A percentile compares a stretch with the other conserved stretches of the same genome.
Evolutionary conservation across 35 echinoderm and acorn worm genomes (phyloP).

Genomic region (Ophiothrix spiculata): DNA sequence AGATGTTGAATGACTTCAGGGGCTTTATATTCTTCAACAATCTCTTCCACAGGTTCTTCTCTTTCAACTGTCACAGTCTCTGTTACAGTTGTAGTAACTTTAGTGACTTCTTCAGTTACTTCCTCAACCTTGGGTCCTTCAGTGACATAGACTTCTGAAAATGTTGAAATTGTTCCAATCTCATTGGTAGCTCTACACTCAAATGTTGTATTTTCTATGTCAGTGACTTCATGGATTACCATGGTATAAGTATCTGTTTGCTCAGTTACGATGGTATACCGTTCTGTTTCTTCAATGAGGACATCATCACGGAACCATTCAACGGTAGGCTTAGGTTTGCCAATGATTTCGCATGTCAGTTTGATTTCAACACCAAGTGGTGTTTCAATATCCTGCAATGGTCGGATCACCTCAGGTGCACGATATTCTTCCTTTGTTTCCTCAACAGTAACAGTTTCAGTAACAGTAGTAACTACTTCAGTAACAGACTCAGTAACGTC

Average conservation of each 20-base stretch:
- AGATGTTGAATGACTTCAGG: conserved; percentile 44
- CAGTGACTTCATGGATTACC: conserved; percentile 56
- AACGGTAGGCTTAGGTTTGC: conserved; percentile 35
- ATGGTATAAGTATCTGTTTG: conserved; percentile 46
- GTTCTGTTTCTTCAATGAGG: conserved; percentile 22
- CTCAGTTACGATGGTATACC: conserved; percentile 44
- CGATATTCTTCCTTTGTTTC: conserved; percentile 16
- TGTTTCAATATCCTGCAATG: conserved; percentile 54
- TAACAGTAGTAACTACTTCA: conserved; percentile 36
- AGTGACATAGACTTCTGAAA: conserved; percentile 79
- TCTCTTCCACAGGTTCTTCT: conserved; percentile 33
- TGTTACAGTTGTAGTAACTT: conserved; percentile 53
- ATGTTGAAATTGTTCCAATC: conserved; percentile 69
- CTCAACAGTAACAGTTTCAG: conserved; percentile 53
- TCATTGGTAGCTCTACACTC: conserved; percentile 85
- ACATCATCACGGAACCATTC: conserved; percentile 55
- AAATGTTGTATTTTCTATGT: conserved; percentile 86
- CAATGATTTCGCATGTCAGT: conserved; percentile 59
- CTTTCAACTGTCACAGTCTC: conserved; percentile 58
- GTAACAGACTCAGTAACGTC: background rate
- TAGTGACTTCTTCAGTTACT: conserved; percentile 21
- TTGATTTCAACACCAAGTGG: conserved; percentile 19
- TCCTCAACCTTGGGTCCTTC: conserved; percentile 38
- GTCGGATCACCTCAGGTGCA: conserved; percentile 31
- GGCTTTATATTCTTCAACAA: conserved; percentile 5